Evolutionary conservation across 2,113 vertebrate genomes (phyloP).

Genomic region (Piprites chloris): DNA sequence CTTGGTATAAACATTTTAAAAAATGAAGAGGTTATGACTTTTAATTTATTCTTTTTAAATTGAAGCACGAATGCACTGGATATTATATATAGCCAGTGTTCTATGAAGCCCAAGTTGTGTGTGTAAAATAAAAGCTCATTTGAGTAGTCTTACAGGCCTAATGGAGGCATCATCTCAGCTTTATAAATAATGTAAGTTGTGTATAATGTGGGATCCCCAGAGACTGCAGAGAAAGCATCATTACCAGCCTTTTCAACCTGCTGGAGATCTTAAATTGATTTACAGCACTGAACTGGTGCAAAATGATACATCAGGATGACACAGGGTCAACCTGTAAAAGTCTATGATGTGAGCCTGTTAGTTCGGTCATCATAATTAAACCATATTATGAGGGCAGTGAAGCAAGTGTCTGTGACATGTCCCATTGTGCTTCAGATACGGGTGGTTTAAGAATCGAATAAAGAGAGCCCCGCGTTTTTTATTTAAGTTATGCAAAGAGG

Average conservation of each 20-base stretch:
- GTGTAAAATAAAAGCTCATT: conserved; percentile 78
- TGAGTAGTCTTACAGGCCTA: conserved; percentile 84
- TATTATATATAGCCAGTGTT: conserved; percentile 22
- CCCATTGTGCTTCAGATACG: conserved; percentile 58
- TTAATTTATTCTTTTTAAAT: background rate
- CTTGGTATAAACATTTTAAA: background rate
- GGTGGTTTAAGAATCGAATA: conserved; percentile 27
- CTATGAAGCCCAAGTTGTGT: conserved; percentile 53
- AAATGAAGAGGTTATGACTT: background rate
- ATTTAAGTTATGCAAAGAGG: background rate
- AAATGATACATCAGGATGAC: conserved; percentile 95
- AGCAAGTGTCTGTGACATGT: conserved; percentile 64
- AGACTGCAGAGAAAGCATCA: conserved; percentile 93
- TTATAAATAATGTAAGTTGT: conserved; percentile 99
- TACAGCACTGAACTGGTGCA: conserved; percentile 95
- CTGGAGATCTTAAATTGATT: conserved; percentile 98
- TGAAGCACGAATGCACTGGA: background rate
- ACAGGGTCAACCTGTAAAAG: conserved; percentile 83
- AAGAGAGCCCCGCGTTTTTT: background rate
- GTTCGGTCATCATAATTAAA: conserved; percentile 83
- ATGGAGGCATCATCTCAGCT: conserved; percentile 92
- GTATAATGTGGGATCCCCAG: conserved; percentile 90
- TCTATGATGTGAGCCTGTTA: conserved; percentile 82
- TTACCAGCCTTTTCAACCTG: conserved; percentile 96
- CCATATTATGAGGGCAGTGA: conserved; percentile 71